Base-by-base conservation (phyloP, 1,140 invertebrate species). In the Tetragnatha versicolor region DNA sequence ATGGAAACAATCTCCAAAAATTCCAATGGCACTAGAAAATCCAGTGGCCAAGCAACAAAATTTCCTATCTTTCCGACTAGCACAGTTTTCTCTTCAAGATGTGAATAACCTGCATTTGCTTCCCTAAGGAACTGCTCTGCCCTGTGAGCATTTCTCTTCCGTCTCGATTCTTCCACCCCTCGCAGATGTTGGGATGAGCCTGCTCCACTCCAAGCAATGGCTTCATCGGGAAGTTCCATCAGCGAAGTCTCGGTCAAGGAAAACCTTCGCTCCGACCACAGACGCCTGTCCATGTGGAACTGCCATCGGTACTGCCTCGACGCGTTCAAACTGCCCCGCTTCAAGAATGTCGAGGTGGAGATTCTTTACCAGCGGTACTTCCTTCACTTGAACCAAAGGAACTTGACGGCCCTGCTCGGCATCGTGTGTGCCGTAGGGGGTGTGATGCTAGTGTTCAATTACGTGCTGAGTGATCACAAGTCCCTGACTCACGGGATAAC, bases 331-430 rank as follows among this genome's bases (percentile, higher is more conserved):
- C 55, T 70, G 29, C 77, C 63, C 51, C 68, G 82, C 45, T 83
- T 82, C 55, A 80, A 65, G 4, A 58, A 51, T 69, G 14, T 79
- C 22, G 87, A 94, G 91, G 92, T 96, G 83, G 94, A 96, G 86
- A 92, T 92, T 89, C 86, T 96, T 55, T 96, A 96, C 86, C 94
- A 96, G 85, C 89, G 94, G 51, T 97, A 97, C 87, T 96, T 96
- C 85, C 89, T 96, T 69, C 92, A 94, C 76, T 93, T 96, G 89
- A 96, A 95, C 87, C 94, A 96, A 86, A 93, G 91, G 82, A 95
- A 94, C 85, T 91, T 95, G 87, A 94, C 92, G 1, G 91, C 93
- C 82, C 88, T 96, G 45, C 88, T 96, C 65, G 91, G 90, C 5
- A 88, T 96, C 29, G 85, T 96, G 14, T 88, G 93, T 42, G 87